These are phyloP conservation scores for Megaceryle maxima DNA, from an alignment of 2,113 vertebrate species.

Conservation along the genomic window DNA sequence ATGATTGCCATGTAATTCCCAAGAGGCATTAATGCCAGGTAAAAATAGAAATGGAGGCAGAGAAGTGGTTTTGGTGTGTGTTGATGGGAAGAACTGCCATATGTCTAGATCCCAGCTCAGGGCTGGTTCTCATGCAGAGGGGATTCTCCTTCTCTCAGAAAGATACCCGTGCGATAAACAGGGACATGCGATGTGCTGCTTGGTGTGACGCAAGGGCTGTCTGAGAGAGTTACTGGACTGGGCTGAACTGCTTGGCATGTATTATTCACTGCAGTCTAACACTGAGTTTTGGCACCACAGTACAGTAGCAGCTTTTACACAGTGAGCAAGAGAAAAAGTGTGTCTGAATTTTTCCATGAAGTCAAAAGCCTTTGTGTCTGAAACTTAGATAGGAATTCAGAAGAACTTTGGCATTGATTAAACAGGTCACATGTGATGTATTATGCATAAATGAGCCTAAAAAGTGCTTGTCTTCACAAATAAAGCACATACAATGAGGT, in stretches of 20 bases:
- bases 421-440: conserved; percentile 65
- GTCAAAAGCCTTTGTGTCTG: conserved; percentile 64
- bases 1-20: neutral
- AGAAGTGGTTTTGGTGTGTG: neutral
- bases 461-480: conserved; percentile 32
- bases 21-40: neutral
- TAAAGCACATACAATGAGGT: neutral
- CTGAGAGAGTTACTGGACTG: conserved; percentile 6
- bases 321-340: conserved; percentile 13
- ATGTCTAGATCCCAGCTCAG: neutral
- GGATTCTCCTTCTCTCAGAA: neutral
- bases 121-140: neutral
- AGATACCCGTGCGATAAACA: neutral
- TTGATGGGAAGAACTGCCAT: neutral
- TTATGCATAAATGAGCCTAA: conserved; percentile 53
- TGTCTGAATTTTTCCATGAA: conserved; percentile 63
- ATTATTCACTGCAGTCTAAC: conserved; percentile 61
- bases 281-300: conserved; percentile 45
- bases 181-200: neutral
- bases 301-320: conserved; percentile 34
- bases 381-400: conserved; percentile 52
- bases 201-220: neutral
- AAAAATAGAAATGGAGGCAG: neutral
- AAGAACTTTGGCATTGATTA: conserved; percentile 59
- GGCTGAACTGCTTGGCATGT: conserved; percentile 19